Evolutionary conservation across 2,797 vertebrate species (phyloP).

Genomic region (Enteromius viviparus): DNA sequence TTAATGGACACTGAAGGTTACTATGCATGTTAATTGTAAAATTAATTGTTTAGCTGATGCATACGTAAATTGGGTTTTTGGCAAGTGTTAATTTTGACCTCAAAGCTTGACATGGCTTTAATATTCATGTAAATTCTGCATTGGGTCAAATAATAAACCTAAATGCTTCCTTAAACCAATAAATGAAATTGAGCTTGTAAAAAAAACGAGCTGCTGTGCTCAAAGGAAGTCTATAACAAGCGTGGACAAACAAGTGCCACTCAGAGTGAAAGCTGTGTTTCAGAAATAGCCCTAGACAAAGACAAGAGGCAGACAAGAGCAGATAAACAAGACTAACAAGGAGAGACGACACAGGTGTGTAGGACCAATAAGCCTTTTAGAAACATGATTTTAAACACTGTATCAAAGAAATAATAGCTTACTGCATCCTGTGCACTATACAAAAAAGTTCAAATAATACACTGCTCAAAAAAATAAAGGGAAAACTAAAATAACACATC

Average conservation of each 20-base stretch:
- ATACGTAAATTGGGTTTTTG: not conserved
- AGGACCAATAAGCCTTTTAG: not conserved
- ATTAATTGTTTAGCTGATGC: not conserved
- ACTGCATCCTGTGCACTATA: not conserved
- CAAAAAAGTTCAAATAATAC: not conserved
- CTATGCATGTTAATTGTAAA: not conserved
- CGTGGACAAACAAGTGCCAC: not conserved
- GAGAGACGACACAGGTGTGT: not conserved
- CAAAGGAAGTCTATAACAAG: constrained; percentile 6
- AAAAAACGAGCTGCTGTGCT: not conserved
- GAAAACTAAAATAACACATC: no score
- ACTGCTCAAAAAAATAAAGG: not conserved
- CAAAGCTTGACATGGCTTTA: not conserved
- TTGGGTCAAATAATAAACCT: not conserved
- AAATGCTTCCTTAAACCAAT: not conserved
- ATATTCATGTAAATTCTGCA: constrained; percentile 3
- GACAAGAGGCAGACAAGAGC: not conserved
- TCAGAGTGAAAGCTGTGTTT: not conserved
- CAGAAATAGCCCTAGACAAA: constrained; percentile 17
- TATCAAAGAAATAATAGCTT: not conserved
- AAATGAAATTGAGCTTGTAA: not conserved
- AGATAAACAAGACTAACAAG: constrained; percentile 4
- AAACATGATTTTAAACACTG: not conserved
- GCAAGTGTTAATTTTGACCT: not conserved
- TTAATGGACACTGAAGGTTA: no score